Evolutionary conservation across 2,797 vertebrate genomes (phyloP), one percentile per base, ranked within the genome.

Genomic region (Glossophaga mutica): DNA sequence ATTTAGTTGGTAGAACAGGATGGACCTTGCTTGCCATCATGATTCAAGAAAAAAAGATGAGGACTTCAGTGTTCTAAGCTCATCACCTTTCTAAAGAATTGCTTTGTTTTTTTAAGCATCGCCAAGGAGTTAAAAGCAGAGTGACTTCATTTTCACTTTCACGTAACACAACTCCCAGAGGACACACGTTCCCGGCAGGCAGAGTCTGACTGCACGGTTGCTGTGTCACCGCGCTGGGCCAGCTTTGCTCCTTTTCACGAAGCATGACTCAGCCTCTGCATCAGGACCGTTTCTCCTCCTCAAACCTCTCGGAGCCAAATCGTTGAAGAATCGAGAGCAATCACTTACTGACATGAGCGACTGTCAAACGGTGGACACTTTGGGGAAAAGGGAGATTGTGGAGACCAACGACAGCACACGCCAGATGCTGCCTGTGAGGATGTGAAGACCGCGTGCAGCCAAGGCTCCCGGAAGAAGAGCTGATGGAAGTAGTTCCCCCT

Each of bases 191-290:
- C 86, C 74, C 15, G 0, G 39, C 39, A 39, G n/a, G 68, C 55
- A 37, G 50, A 91, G 26, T 50, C 79, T 79, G 46, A 34, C 19
- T 9, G 59, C 37, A 29, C 8, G 59, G 22, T 21, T 65, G 74
- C 76, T 67, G 15, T 21, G 57, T 67, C 14, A 26, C 26, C 2
- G 0, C 2, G 29, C 46, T 44, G 29, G 89, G 87, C n/a, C 73
- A 8, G 48, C 83, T 44, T 19, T 34, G 84, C 70, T 94, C 93
- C 29, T 94, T 87, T 95, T 46, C 91, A 82, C 8, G 1, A 94
- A 84, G 76, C 24, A 11, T 62, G 91, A 96, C 81, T 97, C 94
- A 91, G 29, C 73, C 76, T 8, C 46, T 48, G n/a, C 29, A 44
- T 88, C 78, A 37, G 44, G 76, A 87, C 59, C 29, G 29, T 22